Evolutionary conservation across 1,140 invertebrate genomes (phyloP).

Genomic region (Orchestia grillus): DNA sequence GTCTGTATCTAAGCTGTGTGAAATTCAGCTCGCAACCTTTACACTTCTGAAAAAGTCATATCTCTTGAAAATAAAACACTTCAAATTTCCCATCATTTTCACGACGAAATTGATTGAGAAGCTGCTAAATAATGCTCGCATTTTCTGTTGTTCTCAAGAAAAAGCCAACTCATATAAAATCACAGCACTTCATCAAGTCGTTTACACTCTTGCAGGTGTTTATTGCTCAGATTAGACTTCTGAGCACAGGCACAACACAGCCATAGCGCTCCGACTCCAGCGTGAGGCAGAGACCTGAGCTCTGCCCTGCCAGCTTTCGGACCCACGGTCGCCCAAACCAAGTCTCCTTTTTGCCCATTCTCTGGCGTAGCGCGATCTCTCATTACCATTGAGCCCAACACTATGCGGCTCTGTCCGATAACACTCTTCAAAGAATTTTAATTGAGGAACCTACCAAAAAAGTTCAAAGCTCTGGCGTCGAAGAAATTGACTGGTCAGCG

Average conservation of each 20-base stretch:
- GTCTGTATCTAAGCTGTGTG: no score
- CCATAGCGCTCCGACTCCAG: neutral
- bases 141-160: no score
- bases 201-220: neutral
- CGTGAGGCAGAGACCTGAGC: neutral
- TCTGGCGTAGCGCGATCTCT: neutral
- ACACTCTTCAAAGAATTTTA: slow-evolving; percentile 46
- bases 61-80: no score
- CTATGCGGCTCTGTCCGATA: slow-evolving; percentile 12
- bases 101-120: no score
- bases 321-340: neutral
- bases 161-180: neutral
- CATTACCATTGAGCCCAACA: slow-evolving; percentile 50
- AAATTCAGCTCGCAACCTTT: no score
- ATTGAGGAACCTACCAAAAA: slow-evolving; percentile 50
- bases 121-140: no score
- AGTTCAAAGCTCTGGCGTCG: neutral
- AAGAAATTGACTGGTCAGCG: slow-evolving; percentile 37
- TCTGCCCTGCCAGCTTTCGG: neutral
- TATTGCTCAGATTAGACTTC: neutral
- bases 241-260: neutral
- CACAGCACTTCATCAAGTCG: neutral
- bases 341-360: neutral
- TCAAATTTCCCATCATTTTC: no score
- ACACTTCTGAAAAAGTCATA: no score